phyloP scores from a whole-genome alignment of 2,797 vertebrate species.

The Tachyglossus aculeatus region DNA sequence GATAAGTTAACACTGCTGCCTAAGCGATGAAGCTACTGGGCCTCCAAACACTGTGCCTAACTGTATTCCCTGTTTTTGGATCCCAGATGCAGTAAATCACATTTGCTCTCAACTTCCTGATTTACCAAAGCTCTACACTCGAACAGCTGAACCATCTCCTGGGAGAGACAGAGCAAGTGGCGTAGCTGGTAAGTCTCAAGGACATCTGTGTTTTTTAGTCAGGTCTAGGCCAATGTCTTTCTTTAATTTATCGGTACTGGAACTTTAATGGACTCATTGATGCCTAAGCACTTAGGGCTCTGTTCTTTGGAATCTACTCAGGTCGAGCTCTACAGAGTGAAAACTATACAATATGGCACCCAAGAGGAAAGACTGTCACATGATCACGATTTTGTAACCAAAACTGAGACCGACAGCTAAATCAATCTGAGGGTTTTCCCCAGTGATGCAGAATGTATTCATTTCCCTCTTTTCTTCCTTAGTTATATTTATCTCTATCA shows the following conservation, averaged over 20 bases:
- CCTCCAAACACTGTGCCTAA: constrained; percentile 67
- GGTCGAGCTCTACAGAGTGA: background rate
- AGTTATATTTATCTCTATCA: background rate
- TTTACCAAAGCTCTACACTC: constrained; percentile 80
- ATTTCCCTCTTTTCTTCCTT: background rate
- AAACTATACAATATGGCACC: no score
- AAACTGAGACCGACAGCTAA: background rate
- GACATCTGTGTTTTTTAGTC: constrained; percentile 53
- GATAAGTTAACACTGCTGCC: constrained; percentile 78
- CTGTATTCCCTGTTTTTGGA: constrained; percentile 77
- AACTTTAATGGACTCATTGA: constrained; percentile 16
- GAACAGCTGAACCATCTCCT: constrained; percentile 74
- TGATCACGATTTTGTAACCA: constrained; percentile 14
- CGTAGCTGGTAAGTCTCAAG: constrained; percentile 87
- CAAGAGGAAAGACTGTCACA: constrained; percentile 15
- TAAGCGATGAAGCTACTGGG: constrained; percentile 79
- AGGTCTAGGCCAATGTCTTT: constrained; percentile 48
- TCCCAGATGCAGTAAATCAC: constrained; percentile 79
- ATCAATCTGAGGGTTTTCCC: background rate
- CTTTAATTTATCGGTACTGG: constrained; percentile 27
- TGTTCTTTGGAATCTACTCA: background rate
- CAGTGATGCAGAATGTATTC: background rate
- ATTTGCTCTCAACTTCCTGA: constrained; percentile 83
- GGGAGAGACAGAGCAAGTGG: constrained; percentile 81
- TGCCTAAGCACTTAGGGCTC: constrained; percentile 1